These are phyloP conservation scores for Polyploca ridens DNA, from an alignment of 2,888 invertebrate genomes.

Conservation along the genomic window DNA sequence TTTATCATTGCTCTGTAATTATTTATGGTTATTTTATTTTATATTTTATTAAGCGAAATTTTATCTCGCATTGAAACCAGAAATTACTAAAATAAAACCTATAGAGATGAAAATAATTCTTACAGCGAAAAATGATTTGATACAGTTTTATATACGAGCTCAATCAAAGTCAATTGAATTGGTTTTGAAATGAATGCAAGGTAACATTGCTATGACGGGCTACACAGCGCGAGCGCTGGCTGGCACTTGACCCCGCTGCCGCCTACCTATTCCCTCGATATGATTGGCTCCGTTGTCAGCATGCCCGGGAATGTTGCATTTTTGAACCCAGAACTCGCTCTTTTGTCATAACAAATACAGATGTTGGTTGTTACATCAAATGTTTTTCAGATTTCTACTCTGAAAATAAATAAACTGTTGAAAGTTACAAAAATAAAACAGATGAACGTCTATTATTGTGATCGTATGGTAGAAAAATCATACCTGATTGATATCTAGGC, in stretches of 20 bases:
- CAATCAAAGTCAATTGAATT: slow-evolving; percentile 40
- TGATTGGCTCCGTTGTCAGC: slow-evolving; percentile 47
- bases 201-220: slow-evolving; percentile 42
- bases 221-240: slow-evolving; percentile 25
- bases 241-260: slow-evolving; percentile 40
- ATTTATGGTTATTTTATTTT: no score
- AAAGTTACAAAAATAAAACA: background rate
- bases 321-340: slow-evolving; percentile 27
- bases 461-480: no score
- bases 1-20: no score
- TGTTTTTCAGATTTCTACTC: background rate
- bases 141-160: slow-evolving; percentile 14
- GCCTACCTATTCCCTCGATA: slow-evolving; percentile 25
- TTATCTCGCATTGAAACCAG: background rate
- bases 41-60: no score
- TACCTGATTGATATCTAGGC: no score
- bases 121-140: slow-evolving; percentile 10
- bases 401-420: no score
- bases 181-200: slow-evolving; percentile 42
- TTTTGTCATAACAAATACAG: slow-evolving; percentile 44
- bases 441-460: background rate
- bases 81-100: background rate
- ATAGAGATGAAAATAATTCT: background rate
- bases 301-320: slow-evolving; percentile 25
- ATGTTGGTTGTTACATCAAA: slow-evolving; percentile 31